Conservation (phyloP, 2,888 invertebrate genomes). For the Parnassius orleans region DNA sequence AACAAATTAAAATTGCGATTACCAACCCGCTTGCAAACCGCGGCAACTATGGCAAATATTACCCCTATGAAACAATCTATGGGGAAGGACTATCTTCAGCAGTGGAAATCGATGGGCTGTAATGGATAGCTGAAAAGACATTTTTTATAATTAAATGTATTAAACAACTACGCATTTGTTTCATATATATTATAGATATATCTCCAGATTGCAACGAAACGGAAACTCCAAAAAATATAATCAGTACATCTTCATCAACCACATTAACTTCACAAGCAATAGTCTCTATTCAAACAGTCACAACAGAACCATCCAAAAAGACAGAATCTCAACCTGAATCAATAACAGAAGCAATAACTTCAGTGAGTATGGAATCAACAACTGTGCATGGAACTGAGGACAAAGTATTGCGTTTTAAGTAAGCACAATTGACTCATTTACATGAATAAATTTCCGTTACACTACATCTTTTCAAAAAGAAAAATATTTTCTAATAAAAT, state of each 20-base stretch:
- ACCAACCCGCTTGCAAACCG: too few species aligned
- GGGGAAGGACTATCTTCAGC: too few species aligned
- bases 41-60: too few species aligned
- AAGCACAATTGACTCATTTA: background rate
- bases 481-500: too few species aligned
- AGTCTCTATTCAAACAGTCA: background rate
- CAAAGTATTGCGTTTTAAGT: background rate
- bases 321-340: background rate
- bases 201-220: conserved; percentile 13
- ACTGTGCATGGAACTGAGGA: background rate
- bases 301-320: conserved; percentile 1
- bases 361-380: background rate
- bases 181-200: conserved; percentile 7
- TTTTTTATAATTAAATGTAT: too few species aligned
- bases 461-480: too few species aligned
- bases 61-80: too few species aligned
- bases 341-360: background rate
- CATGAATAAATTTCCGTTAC: too few species aligned
- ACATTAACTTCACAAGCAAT: background rate
- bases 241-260: conserved; percentile 2
- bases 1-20: too few species aligned
- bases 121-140: too few species aligned
- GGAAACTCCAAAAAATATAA: background rate
- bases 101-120: too few species aligned
- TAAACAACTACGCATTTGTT: too few species aligned